Conservation (phyloP, 30 jellyfish, hydroid and myxozoan genomes). For the Phacellophora camtschatica region DNA sequence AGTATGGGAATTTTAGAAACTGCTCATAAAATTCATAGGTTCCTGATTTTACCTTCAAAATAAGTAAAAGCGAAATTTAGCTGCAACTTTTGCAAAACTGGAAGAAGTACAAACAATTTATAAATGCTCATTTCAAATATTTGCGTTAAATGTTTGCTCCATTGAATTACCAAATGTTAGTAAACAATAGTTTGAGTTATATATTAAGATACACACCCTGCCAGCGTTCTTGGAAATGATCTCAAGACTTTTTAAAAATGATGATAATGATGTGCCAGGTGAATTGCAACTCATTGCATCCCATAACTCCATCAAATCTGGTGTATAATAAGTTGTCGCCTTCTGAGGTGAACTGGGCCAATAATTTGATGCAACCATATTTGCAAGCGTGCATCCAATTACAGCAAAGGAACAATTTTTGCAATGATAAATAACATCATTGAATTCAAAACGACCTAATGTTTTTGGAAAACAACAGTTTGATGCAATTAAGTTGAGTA, state of each 20-base stretch:
- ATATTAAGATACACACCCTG: constrained; percentile 29
- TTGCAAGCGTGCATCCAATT: background rate
- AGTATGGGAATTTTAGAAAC: too few relatives aligned
- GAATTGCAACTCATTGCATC: background rate
- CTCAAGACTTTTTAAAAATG: constrained; percentile 13
- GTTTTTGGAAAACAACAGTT: too few relatives aligned
- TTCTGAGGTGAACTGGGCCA: background rate
- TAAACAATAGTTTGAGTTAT: too few relatives aligned
- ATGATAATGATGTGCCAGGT: constrained; percentile 3
- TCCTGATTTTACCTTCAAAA: too few relatives aligned
- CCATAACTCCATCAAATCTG: background rate
- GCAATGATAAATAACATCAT: background rate
- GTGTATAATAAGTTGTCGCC: background rate
- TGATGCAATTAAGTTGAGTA: too few relatives aligned
- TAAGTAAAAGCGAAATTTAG: too few relatives aligned
- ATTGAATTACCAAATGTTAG: too few relatives aligned
- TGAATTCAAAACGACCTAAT: constrained; percentile 16
- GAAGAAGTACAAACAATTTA: too few relatives aligned
- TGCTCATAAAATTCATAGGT: too few relatives aligned
- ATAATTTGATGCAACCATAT: background rate
- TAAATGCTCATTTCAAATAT: too few relatives aligned
- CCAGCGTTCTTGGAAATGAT: constrained; percentile 22
- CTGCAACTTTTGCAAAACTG: too few relatives aligned
- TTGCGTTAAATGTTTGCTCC: too few relatives aligned
- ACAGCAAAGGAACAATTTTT: background rate